Evolutionary conservation across 2,888 invertebrate genomes (phyloP), one percentile per base, ranked within the genome.

Genomic region (Rhodophaea formosa): DNA sequence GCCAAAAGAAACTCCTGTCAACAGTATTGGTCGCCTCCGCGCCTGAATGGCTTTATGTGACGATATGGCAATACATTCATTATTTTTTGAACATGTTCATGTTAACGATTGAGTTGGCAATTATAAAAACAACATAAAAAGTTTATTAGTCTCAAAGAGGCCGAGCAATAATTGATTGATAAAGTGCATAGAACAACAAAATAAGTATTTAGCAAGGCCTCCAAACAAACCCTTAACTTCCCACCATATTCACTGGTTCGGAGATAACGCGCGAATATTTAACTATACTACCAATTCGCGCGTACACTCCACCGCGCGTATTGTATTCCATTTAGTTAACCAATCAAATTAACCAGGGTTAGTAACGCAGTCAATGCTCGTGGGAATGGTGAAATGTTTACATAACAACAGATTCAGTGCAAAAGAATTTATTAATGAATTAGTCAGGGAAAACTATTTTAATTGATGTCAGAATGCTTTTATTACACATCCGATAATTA

Each of bases 221-320:
- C 17, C 17, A 51, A 49, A 49, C 49, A 49, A 35, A 8, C 51
- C 35, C 35, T 32, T 5, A 3, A 35, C 7, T 51, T 51, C 51
- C 35, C 51, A 51, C 51, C 10, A 39, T 35, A 51, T 39, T 51
- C 51, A 51, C 51, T 51, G 51, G 16, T 51, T 51, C 16, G 35
- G 35, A 12, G 16, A 12, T 35, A 51, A 51, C 16, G 3, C 35
- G 35, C 10, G 5, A 49, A 49, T 35, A 23, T 23, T 23, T 23
- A 3, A 23, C 23, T 49, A 49, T 49, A 35, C 35, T 51, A 51
- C 51, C 51, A 35, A 39, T 51, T 51, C 35, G 51, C 51, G 51
- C 16, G 15, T 35, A 10, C 35, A 51, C 51, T 35, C 35, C 35
- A 35, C 16, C 35, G 51, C 51, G 12, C 35, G 8, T 35, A 51